A percentile compares a stretch with the other conserved stretches of the same genome.
phyloP scores from a whole-genome alignment of 2,888 invertebrate species.

The Punctoribates punctum region DNA sequence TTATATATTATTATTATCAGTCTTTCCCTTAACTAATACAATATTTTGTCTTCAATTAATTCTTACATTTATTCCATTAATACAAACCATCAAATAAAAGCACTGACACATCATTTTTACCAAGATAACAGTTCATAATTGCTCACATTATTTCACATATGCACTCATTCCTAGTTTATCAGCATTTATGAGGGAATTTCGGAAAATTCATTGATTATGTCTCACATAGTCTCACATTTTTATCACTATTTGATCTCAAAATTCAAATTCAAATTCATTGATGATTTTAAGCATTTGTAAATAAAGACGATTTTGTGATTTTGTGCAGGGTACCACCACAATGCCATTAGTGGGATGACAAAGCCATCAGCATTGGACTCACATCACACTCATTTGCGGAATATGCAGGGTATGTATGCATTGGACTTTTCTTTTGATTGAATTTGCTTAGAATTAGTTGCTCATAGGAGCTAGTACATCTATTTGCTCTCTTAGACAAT shows the following conservation, averaged over 20 bases:
- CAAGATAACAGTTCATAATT: too few species aligned
- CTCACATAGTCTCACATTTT: too few species aligned
- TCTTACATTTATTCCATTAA: not conserved
- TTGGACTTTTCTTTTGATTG: not conserved
- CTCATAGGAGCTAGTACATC: not conserved
- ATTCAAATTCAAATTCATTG: too few species aligned
- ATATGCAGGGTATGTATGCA: constrained; percentile 47
- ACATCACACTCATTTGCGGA: constrained; percentile 62
- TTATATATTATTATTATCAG: not conserved
- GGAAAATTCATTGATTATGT: too few species aligned
- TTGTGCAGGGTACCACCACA: constrained; percentile 78
- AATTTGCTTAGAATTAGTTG: not conserved
- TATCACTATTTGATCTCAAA: too few species aligned
- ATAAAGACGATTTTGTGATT: not conserved
- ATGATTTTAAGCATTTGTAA: too few species aligned
- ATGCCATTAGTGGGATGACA: constrained; percentile 71
- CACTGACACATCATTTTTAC: too few species aligned
- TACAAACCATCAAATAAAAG: too few species aligned
- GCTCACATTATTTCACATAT: too few species aligned
- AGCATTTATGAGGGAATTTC: too few species aligned
- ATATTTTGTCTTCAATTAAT: not conserved
- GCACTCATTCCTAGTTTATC: too few species aligned
- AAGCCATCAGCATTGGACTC: constrained; percentile 75
- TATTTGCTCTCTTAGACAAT: not conserved
- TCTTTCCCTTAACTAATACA: not conserved